These are phyloP conservation scores for Tenthredo distinguenda DNA, from an alignment of 2,888 invertebrate genomes.

Conservation along the genomic window DNA sequence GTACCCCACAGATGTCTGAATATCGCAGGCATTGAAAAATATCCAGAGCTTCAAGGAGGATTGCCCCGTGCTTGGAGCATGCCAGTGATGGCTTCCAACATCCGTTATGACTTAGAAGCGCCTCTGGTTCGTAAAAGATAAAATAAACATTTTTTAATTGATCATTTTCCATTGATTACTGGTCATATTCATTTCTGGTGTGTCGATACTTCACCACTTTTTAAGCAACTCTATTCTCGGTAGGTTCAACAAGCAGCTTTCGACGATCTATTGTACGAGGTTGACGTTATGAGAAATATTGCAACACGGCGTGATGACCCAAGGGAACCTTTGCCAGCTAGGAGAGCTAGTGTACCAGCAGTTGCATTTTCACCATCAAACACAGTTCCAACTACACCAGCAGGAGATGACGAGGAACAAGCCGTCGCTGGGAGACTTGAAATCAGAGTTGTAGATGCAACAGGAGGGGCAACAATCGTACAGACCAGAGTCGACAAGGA, in stretches of 20 bases:
- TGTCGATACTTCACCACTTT: slow-evolving; percentile 16
- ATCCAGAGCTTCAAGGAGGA: slow-evolving; percentile 84
- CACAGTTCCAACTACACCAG: slow-evolving; percentile 66
- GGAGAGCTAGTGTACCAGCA: slow-evolving; percentile 76
- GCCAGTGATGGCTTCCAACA: slow-evolving; percentile 82
- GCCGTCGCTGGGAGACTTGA: slow-evolving; percentile 90
- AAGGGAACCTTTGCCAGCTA: slow-evolving; percentile 64
- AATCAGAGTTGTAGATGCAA: slow-evolving; percentile 84
- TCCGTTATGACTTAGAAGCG: slow-evolving; percentile 85
- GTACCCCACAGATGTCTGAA: slow-evolving; percentile 82
- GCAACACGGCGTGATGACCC: slow-evolving; percentile 81
- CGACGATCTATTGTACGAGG: slow-evolving; percentile 88
- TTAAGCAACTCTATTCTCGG: background rate
- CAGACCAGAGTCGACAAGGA: slow-evolving; percentile 76
- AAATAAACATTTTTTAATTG: background rate
- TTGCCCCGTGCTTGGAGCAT: slow-evolving; percentile 89
- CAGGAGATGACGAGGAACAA: slow-evolving; percentile 79
- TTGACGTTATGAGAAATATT: slow-evolving; percentile 91
- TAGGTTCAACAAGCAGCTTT: slow-evolving; percentile 91
- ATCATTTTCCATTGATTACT: background rate
- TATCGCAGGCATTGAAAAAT: slow-evolving; percentile 90
- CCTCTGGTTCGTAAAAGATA: slow-evolving; percentile 80
- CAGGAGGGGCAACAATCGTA: slow-evolving; percentile 75
- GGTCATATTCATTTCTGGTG: background rate
- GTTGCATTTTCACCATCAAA: slow-evolving; percentile 66